Conservation (phyloP, 2,888 invertebrate genomes). For the Volucella inflata region DNA sequence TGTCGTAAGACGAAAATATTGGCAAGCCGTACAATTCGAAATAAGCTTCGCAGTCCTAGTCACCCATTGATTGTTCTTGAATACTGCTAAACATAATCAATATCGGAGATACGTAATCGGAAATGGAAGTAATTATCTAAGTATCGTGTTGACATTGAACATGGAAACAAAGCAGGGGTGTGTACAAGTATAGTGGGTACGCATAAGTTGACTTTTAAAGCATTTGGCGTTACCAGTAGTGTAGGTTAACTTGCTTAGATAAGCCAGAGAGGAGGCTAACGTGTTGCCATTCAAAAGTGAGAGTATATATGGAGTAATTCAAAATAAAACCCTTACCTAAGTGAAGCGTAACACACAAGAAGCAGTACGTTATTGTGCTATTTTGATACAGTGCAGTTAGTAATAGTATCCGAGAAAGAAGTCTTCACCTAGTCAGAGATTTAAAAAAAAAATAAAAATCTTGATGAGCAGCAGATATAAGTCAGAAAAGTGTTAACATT, state of each 20-base stretch:
- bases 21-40: not conserved
- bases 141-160: slow-evolving; percentile 43
- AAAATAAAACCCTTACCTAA: slow-evolving; percentile 47
- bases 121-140: slow-evolving; percentile 53
- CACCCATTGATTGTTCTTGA: slow-evolving; percentile 42
- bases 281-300: slow-evolving; percentile 28
- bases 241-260: slow-evolving; percentile 41
- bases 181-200: no score
- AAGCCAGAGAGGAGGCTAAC: slow-evolving; percentile 6
- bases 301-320: slow-evolving; percentile 24
- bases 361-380: not conserved
- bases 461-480: no score
- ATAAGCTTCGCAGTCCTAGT: slow-evolving; percentile 13
- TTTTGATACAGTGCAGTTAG: not conserved
- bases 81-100: slow-evolving; percentile 2
- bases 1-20: slow-evolving; percentile 22
- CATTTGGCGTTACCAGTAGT: slow-evolving; percentile 36
- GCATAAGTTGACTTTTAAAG: no score
- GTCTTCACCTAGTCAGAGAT: no score
- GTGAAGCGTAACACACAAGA: slow-evolving; percentile 31
- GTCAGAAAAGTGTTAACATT: no score
- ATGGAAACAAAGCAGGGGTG: slow-evolving; percentile 18
- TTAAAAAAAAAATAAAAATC: no score
- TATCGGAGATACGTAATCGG: slow-evolving; percentile 40
- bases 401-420: not conserved